Percentiles rank a stretch among this genome's conserved stretches.
Conservation (phyloP, 2,888 invertebrate genomes). For the Phortica magna region DNA sequence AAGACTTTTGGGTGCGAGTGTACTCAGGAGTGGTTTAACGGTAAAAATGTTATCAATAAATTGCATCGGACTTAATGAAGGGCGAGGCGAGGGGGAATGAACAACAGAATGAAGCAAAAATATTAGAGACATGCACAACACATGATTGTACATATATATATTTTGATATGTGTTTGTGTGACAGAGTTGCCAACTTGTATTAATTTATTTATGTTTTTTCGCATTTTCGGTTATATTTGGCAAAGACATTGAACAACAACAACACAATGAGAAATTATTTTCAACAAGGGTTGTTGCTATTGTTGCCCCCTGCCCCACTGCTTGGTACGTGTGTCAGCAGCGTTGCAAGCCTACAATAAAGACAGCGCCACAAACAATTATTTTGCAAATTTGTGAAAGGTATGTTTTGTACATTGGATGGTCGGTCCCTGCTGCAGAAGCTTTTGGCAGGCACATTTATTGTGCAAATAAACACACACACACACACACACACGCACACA, state of each 20-base stretch:
- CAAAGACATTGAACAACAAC: no score
- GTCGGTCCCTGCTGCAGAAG: slow-evolving; percentile 37
- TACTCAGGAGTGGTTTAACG: slow-evolving; percentile 40
- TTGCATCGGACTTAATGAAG: slow-evolving; percentile 73
- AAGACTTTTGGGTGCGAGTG: not conserved
- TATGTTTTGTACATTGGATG: slow-evolving; percentile 46
- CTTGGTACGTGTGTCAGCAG: no score
- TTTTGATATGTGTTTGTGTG: slow-evolving; percentile 65
- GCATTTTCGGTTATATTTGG: no score
- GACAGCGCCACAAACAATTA: slow-evolving; percentile 68
- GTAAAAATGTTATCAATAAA: slow-evolving; percentile 68
- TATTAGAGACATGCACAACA: slow-evolving; percentile 22
- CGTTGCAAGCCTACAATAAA: slow-evolving; percentile 30
- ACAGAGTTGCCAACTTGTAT: slow-evolving; percentile 40
- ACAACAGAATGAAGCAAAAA: not conserved
- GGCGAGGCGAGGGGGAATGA: slow-evolving; percentile 16
- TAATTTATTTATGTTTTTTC: slow-evolving; percentile 12
- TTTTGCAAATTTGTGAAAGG: slow-evolving; percentile 64
- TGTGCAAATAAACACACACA: slow-evolving; percentile 58
- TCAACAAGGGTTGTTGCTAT: no score
- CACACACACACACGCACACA: no score
- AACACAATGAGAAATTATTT: no score
- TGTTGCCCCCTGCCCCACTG: no score
- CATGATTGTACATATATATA: slow-evolving; percentile 36
- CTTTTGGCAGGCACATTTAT: slow-evolving; percentile 54